Evolutionary conservation across 2,888 invertebrate genomes (phyloP).

Genomic region (Sarcophaga rosellei): DNA sequence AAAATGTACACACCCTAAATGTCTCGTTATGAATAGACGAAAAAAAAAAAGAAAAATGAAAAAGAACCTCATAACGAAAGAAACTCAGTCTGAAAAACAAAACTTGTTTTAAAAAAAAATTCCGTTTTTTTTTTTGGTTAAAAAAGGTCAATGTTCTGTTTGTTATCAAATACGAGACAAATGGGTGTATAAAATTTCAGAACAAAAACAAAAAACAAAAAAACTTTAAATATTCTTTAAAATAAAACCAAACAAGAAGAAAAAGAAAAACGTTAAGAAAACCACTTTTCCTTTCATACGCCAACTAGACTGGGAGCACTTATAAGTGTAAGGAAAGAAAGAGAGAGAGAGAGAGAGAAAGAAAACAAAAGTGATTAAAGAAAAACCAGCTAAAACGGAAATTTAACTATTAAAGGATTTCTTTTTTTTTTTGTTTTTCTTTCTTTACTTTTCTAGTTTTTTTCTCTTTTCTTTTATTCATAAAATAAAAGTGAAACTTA

Average conservation of each 20-base stretch:
- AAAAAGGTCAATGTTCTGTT: not conserved
- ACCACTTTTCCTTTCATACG: not conserved
- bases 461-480: not conserved
- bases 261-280: not conserved
- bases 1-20: not conserved
- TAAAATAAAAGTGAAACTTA: constrained; percentile 61
- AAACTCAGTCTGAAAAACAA: not conserved
- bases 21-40: not conserved
- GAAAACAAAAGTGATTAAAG: not conserved
- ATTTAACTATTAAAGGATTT: constrained; percentile 62
- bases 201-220: not conserved
- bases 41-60: too few relatives aligned
- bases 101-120: not conserved
- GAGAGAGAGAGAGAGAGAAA: not conserved
- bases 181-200: not conserved
- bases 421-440: constrained; percentile 8
- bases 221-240: not conserved
- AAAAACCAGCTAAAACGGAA: constrained; percentile 47
- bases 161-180: not conserved
- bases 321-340: too few relatives aligned
- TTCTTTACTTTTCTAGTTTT: not conserved
- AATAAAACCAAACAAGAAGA: too few relatives aligned
- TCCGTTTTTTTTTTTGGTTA: not conserved
- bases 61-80: not conserved
- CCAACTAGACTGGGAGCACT: not conserved